phyloP scores from a whole-genome alignment of 2,797 vertebrate genomes.

The Novumbra hubbsi region DNA sequence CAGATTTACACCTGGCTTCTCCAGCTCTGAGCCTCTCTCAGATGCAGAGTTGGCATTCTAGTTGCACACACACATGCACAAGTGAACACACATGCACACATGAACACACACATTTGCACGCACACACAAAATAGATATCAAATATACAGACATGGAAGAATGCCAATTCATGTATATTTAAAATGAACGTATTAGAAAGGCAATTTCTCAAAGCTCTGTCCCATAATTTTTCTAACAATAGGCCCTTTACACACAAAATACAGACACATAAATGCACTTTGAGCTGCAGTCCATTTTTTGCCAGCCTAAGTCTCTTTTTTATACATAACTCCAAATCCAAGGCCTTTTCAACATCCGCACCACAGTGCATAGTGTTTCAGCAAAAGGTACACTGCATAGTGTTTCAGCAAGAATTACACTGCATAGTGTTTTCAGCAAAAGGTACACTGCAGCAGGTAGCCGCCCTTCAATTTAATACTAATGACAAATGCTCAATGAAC shows the following conservation, averaged over 20 bases:
- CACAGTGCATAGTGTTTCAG: neutral
- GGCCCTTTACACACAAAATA: neutral
- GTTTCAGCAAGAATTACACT: too few species aligned
- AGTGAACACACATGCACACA: too few species aligned
- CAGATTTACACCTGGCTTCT: slow-evolving; percentile 12
- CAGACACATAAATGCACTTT: neutral
- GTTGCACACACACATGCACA: neutral
- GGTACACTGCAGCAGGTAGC: slow-evolving; percentile 12
- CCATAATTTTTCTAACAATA: slow-evolving; percentile 16
- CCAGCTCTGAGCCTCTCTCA: slow-evolving; percentile 7
- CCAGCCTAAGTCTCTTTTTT: neutral
- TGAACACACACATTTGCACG: too few species aligned
- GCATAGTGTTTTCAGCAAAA: slow-evolving; percentile 8
- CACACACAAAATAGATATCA: too few species aligned
- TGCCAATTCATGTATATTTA: neutral
- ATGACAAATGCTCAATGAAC: slow-evolving; percentile 13
- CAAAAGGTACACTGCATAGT: slow-evolving; percentile 2
- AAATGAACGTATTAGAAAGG: neutral
- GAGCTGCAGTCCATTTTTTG: neutral
- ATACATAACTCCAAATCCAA: slow-evolving; percentile 9
- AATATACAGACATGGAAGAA: neutral
- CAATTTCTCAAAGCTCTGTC: slow-evolving; percentile 23
- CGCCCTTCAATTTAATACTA: slow-evolving; percentile 35
- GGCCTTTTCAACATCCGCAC: neutral
- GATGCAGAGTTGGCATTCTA: slow-evolving; percentile 4